Percentiles rank a stretch among this genome's conserved stretches.
These are phyloP conservation scores for Campylorhamphus procurvoides DNA, from an alignment of 2,113 vertebrate species.

Conservation along the genomic window DNA sequence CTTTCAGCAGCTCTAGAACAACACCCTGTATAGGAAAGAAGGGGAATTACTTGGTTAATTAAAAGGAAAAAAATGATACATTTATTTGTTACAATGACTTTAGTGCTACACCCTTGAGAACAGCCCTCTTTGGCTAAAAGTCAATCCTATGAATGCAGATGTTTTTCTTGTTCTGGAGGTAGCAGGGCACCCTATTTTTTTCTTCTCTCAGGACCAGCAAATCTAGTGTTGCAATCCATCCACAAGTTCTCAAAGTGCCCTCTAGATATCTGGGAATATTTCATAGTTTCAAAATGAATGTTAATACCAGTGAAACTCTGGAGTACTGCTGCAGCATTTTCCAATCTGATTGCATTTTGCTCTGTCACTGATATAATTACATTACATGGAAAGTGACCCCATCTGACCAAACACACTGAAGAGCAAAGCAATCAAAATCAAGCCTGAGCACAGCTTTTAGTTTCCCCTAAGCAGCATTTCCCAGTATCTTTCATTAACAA, in stretches of 20 bases:
- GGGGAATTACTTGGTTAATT: not conserved
- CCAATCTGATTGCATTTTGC: not conserved
- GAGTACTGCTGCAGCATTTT: not conserved
- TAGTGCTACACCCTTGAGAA: not conserved
- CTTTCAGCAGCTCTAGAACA: slow-evolving; percentile 85
- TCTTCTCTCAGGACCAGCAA: not conserved
- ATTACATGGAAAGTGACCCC: not conserved
- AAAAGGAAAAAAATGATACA: not conserved
- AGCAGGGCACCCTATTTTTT: not conserved
- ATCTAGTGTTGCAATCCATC: not conserved
- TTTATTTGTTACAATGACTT: not conserved
- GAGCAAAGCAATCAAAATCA: slow-evolving; percentile 28
- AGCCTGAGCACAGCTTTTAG: not conserved
- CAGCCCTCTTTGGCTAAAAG: not conserved
- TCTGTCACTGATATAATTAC: not conserved
- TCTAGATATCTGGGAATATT: not conserved
- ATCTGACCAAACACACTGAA: not conserved
- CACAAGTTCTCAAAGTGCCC: not conserved
- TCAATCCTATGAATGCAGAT: not conserved
- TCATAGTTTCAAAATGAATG: not conserved
- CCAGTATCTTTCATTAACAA: slow-evolving; percentile 15
- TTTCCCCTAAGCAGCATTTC: not conserved
- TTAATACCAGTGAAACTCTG: not conserved
- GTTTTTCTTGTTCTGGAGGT: not conserved
- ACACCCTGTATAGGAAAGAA: slow-evolving; percentile 73